These are phyloP conservation scores for Acanthisitta chloris DNA, from an alignment of 2,113 vertebrate genomes.

Conservation along the genomic window DNA sequence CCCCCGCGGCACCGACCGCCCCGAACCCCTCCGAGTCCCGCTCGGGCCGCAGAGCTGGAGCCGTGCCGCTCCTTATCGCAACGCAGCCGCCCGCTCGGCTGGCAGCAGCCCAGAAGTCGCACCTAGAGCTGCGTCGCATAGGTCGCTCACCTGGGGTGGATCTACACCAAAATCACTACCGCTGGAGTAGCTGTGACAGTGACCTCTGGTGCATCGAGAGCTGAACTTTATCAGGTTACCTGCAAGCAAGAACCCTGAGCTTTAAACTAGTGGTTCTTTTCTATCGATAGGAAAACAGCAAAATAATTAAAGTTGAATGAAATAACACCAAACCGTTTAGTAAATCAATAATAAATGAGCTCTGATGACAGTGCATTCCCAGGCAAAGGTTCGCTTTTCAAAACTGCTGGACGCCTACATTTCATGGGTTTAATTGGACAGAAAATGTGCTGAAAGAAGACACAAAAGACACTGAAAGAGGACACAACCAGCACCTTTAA, in stretches of 20 bases:
- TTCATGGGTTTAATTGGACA: not conserved
- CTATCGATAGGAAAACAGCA: not conserved
- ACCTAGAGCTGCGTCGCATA: accelerated
- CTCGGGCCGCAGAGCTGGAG: no score
- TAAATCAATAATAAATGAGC: not conserved
- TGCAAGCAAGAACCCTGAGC: not conserved
- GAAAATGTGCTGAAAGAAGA: not conserved
- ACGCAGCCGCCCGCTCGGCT: not conserved
- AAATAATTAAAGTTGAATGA: not conserved
- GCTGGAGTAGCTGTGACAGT: accelerated
- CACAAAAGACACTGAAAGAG: not conserved
- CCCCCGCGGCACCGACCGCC: no score
- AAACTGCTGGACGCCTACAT: not conserved
- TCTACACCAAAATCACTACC: not conserved
- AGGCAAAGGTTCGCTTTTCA: not conserved
- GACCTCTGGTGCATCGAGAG: accelerated
- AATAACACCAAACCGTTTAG: not conserved
- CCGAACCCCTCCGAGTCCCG: no score
- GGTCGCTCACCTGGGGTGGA: not conserved
- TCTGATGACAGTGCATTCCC: not conserved
- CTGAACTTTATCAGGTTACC: not conserved
- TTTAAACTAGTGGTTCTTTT: not conserved
- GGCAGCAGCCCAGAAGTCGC: not conserved
- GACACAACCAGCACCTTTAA: not conserved
- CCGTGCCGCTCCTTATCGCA: not conserved